Conservation (phyloP, 2,797 vertebrate species). For the Epinephelus coioides region DNA sequence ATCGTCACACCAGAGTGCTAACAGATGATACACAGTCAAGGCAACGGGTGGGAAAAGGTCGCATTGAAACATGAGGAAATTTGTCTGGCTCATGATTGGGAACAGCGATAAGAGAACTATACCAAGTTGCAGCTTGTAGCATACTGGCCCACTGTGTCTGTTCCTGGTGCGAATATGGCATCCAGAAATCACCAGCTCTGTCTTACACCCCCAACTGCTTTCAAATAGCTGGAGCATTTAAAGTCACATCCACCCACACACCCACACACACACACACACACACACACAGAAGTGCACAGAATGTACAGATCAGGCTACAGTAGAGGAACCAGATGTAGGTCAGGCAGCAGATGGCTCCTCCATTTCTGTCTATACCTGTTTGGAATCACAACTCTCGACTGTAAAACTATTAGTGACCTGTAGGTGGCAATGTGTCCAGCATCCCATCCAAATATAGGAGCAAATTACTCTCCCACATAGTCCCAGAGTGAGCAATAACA, state of each 20-base stretch:
- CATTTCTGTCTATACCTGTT: constrained; percentile 57
- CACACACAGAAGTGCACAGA: neutral
- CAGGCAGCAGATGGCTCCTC: constrained; percentile 6
- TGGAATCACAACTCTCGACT: constrained; percentile 60
- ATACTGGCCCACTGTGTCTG: constrained; percentile 16
- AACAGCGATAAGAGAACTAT: neutral
- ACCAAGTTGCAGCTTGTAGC: constrained; percentile 18
- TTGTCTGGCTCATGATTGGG: neutral
- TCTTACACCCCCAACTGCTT: constrained; percentile 35
- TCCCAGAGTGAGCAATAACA: constrained; percentile 42
- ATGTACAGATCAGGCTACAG: neutral
- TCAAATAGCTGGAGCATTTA: constrained; percentile 34
- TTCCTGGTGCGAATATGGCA: constrained; percentile 32
- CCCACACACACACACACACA: neutral
- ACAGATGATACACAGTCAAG: neutral
- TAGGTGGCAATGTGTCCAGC: constrained; percentile 71
- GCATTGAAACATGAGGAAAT: neutral
- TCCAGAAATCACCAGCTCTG: constrained; percentile 15
- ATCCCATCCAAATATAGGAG: constrained; percentile 31
- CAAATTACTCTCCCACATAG: constrained; percentile 63
- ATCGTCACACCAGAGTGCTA: constrained; percentile 23
- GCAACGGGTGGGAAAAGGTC: neutral
- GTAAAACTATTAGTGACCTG: constrained; percentile 52
- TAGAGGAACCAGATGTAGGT: constrained; percentile 8
- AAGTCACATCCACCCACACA: neutral